Conservation (phyloP, 2,113 vertebrate species). For the Cyprinus carpio region DNA sequence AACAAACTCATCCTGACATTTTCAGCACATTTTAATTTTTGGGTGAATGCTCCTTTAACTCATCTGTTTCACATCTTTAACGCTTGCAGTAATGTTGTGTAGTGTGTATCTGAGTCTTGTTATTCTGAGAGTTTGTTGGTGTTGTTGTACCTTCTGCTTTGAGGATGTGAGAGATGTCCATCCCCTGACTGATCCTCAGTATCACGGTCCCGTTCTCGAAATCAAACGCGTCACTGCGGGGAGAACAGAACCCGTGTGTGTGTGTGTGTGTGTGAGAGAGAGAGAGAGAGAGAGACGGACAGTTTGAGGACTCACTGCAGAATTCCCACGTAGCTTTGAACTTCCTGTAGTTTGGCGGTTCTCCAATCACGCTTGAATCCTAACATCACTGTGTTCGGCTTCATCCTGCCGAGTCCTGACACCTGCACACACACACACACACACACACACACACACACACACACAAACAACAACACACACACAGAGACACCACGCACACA, state of each 20-base stretch:
- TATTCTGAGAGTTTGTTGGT: neutral
- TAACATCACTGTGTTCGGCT: constrained; percentile 91
- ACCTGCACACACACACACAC: constrained; percentile 72
- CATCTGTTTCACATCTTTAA: no score
- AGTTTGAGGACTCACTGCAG: constrained; percentile 59
- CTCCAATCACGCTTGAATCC: constrained; percentile 96
- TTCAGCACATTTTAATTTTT: no score
- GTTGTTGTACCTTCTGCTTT: constrained; percentile 85
- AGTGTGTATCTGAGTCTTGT: neutral
- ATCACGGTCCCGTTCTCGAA: constrained; percentile 89
- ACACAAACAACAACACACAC: no score
- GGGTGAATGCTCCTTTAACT: no score
- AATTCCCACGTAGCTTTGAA: constrained; percentile 88
- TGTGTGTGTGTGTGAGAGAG: neutral
- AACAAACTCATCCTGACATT: no score
- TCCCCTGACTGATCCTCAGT: constrained; percentile 86
- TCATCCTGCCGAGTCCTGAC: constrained; percentile 92
- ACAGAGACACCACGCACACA: no score
- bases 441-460: constrained; percentile 26
- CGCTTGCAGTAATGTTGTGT: neutral
- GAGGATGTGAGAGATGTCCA: constrained; percentile 89
- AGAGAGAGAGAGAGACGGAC: neutral
- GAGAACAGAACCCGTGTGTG: constrained; percentile 50
- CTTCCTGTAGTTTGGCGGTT: constrained; percentile 68
- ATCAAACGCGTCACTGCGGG: constrained; percentile 90